Evolutionary conservation across 2,797 vertebrate genomes (phyloP), one percentile per base, ranked within the genome.

Genomic region (Acipenser oxyrinchus): DNA sequence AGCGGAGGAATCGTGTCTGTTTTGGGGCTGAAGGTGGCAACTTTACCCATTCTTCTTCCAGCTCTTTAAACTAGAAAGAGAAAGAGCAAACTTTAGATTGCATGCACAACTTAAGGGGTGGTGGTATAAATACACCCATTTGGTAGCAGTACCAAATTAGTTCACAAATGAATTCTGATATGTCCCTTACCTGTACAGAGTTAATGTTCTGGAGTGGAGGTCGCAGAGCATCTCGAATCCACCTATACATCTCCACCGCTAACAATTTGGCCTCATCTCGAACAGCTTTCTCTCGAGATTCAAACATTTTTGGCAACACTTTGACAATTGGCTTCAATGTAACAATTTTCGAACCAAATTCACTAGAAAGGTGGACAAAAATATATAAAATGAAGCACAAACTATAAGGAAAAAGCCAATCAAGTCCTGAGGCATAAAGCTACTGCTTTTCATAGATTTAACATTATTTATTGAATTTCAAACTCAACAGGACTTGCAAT

Each of bases 31-130:
- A 73, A 1, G 88, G 73, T 10, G 95, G 91, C 58, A 99, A 75
- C 86, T 95, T 99, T 62, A 92, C 88, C 95, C 95, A 99, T 77
- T 99, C 97, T 80, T 99, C 97, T 81, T 99, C 95, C 67, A 99
- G 78, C 65, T 99, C 96, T 83, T 99, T 99, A 65, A 99, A 82
- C 96, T 99, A 70, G 0, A 79, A 65, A 62, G 68, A 51, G 37
- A 66, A 3, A 71, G 48, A 73, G 70, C 64, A 65, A 49, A 70
- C 70, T 72, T 72, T 18, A 2, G 70, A 74, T 68, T 50, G 9
- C 23, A 64, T 23, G 49, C 3, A 49, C n/a, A 63, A 12, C 6
- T 2, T 53, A 37, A 37, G 5, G 37, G 37, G 37, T 37, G 37
- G 37, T 37, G 37, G 37, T 37, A 5, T 37, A 37, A 37, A 37